Conservation (phyloP, 2,113 vertebrate species). For the Camelus bactrianus region DNA sequence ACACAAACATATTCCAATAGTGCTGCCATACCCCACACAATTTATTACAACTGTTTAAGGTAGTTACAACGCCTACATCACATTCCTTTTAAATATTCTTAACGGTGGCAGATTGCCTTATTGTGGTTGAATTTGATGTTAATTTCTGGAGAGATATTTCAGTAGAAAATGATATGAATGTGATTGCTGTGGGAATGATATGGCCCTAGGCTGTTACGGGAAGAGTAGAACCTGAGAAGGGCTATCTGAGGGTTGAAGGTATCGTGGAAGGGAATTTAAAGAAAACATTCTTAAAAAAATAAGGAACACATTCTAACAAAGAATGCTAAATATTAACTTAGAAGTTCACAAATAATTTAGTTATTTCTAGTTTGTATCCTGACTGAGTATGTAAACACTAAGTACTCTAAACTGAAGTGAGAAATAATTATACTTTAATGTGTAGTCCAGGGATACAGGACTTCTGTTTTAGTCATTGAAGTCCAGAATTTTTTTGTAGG, state of each 20-base stretch:
- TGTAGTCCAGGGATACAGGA: not conserved
- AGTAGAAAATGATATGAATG: slow-evolving; percentile 4
- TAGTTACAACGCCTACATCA: not conserved
- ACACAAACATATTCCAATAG: not conserved
- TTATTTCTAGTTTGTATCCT: not conserved
- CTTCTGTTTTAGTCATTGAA: not conserved
- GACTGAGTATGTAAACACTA: not conserved
- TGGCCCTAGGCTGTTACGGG: not conserved
- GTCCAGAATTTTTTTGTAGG: not conserved
- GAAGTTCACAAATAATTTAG: not conserved
- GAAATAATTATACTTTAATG: not conserved
- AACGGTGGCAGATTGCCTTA: not conserved
- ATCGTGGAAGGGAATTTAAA: not conserved
- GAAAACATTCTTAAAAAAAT: not conserved
- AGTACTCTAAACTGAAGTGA: not conserved
- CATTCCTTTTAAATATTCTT: slow-evolving; percentile 15
- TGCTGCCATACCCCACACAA: not conserved
- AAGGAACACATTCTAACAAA: not conserved
- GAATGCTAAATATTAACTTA: not conserved
- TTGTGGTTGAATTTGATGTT: not conserved
- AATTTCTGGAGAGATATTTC: not conserved
- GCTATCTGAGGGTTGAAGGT: not conserved
- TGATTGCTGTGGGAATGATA: no score
- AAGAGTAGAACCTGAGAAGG: not conserved
- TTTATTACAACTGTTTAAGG: slow-evolving; percentile 3